These are phyloP conservation scores for Coptodon rendalli DNA, from an alignment of 2,113 vertebrate species.

Conservation along the genomic window DNA sequence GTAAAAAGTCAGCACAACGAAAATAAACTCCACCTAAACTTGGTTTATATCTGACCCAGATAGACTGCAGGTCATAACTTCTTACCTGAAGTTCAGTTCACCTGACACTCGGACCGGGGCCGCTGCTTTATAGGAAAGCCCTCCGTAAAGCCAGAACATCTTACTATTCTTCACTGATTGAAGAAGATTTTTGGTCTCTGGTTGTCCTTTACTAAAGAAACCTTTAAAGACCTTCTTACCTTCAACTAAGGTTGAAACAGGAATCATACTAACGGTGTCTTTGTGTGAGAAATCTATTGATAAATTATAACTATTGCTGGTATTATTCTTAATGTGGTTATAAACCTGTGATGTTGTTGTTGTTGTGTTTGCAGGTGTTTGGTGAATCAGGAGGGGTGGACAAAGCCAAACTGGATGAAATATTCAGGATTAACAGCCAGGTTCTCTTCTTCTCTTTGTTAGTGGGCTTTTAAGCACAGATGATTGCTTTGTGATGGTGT, in stretches of 20 bases:
- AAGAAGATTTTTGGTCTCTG: not conserved
- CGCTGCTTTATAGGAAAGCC: not conserved
- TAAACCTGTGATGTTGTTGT: not conserved
- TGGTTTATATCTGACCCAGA: too few relatives aligned
- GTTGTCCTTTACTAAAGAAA: not conserved
- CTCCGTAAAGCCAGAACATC: not conserved
- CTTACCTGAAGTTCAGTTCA: too few relatives aligned
- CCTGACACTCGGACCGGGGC: too few relatives aligned
- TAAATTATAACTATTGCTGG: not conserved
- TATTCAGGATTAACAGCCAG: conserved; percentile 83
- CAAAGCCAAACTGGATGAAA: conserved; percentile 86
- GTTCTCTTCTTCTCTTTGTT: conserved; percentile 16
- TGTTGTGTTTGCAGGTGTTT: conserved; percentile 37
- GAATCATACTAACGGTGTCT: not conserved
- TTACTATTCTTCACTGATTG: not conserved
- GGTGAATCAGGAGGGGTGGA: conserved; percentile 83
- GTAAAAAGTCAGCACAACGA: too few relatives aligned
- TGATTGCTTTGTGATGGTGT: not conserved
- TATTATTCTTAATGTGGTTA: not conserved
- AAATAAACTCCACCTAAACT: too few relatives aligned
- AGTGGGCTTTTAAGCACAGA: not conserved
- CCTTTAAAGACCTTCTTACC: not conserved
- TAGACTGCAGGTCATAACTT: too few relatives aligned
- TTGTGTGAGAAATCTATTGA: not conserved
- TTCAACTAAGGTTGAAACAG: not conserved